Conservation (phyloP, 2,797 vertebrate genomes). For the Chelon labrosus region DNA sequence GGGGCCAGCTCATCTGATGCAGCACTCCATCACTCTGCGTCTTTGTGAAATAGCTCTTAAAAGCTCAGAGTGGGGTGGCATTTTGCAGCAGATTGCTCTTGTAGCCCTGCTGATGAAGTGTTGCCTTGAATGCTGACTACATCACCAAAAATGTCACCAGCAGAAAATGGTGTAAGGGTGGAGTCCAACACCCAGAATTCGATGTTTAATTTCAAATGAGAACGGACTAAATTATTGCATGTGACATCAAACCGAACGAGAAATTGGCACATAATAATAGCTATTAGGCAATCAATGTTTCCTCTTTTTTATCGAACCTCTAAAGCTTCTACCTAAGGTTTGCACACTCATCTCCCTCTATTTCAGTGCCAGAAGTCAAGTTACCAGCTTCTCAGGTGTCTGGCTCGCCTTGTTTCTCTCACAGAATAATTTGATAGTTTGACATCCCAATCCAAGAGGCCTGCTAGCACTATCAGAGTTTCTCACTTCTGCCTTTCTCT, state of each 20-base stretch:
- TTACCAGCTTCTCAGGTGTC: constrained; percentile 22
- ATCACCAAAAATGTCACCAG: no score
- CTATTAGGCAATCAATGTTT: not conserved
- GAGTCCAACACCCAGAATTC: no score
- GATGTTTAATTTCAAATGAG: not conserved
- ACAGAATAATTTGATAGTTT: constrained; percentile 16
- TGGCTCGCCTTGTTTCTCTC: not conserved
- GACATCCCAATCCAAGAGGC: constrained; percentile 3
- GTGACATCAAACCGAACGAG: constrained; percentile 7
- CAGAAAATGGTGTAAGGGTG: no score
- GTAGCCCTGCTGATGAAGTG: no score
- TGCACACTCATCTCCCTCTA: not conserved
- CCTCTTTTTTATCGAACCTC: not conserved
- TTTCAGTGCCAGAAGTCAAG: constrained; percentile 3
- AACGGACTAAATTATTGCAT: not conserved
- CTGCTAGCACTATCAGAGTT: constrained; percentile 12
- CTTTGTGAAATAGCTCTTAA: no score
- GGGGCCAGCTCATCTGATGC: no score
- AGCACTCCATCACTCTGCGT: no score
- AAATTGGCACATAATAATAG: constrained; percentile 5
- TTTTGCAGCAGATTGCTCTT: no score
- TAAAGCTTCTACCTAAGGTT: not conserved
- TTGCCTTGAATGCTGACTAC: no score
- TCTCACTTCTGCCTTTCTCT: constrained; percentile 16
- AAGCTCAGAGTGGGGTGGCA: no score